Base-by-base conservation (phyloP, 2,113 vertebrate species). In the Saimiri boliviensis region DNA sequence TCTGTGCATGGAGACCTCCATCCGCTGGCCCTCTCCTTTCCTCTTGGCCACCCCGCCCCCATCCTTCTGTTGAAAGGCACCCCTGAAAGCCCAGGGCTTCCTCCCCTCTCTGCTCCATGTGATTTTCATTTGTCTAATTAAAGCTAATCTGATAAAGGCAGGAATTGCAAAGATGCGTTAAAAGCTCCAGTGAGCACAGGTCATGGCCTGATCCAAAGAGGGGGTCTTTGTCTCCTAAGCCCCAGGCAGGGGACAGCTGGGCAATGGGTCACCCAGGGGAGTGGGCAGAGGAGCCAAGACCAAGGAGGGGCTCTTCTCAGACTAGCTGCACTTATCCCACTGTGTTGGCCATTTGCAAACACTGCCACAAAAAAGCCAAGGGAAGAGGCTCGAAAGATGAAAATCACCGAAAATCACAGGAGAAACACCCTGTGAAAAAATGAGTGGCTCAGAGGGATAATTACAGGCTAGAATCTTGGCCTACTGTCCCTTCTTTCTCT, bases 61-160 rank as follows among this genome's bases (percentile, higher is more conserved):
- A 9, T 60, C 27, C 94, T 86, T 96, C 2, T 1, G 58, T 93
- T 93, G 89, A 86, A 97, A 98, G 94, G 0, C 54, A 4, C 54
- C 93, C 77, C 45, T 86, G 0, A 1, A 7, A 4, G 92, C 86
- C 1, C n/a, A 86, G 87, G 19, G 0, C 58, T 90, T 84, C 97
- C 93, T 93, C 77, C 86, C 16, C 1, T 68, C 37, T 49, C 74
- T 0, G 0, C 91, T 68, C 94, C 98, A 98, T 98, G 97, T 98
- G 98, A 98, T 98, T 98, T 98, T 98, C 97, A 98, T 98, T 98
- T 98, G 84, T 84, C 97, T 98, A 98, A 98, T 99, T 98, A 96
- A 96, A 97, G 95, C 93, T 98, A 98, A 98, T 98, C 98, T 99
- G 98, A 99, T 98, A 98, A 99, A 98, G 98, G 96, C 98, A 98